Evolutionary conservation across 1,140 invertebrate genomes (phyloP), one percentile per base, ranked within the genome.

Genomic region (Zaprionus kolodkinae): DNA sequence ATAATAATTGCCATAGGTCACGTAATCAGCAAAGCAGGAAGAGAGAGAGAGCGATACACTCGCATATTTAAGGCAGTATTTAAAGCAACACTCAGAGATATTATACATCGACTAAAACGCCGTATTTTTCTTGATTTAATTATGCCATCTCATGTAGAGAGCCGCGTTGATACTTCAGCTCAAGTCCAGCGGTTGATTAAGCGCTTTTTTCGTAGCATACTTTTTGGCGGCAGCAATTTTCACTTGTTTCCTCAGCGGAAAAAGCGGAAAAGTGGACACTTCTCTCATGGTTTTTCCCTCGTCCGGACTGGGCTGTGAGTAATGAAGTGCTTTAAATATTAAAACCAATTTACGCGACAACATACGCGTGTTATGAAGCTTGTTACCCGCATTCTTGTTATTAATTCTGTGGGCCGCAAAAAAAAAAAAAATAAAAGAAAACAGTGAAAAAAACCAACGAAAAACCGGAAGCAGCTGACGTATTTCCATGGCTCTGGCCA

Each of bases 301-400:
- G 11, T 17, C 6, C 17, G 10, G 30, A 33, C 30, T 10, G 45
- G 45, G 6, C 50, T 15, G 72, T 67, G 78, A 85, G 85, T 85
- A 89, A 89, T 89, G 85, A 84, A 89, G 76, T 89, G 85, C 76
- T 79, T 89, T 85, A 89, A 89, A 89, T 89, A 89, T 89, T 89
- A 89, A 89, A 89, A 89, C 85, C 85, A 89, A 89, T 89, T 89
- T 89, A 85, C 85, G 86, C 63, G 86, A 90, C 81, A 90, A 81
- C 85, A 89, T 85, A 89, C 85, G 86, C 86, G 68, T 89, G 85
- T 89, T 89, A 81, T 89, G 76, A 76, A 60, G 78, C 85, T 81
- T 81, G 85, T 86, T 81, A 74, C 69, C 79, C 79, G 63, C 71
- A 77, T 72, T 76, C 59, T 78, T 79, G 75, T 66, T 72, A 74